phyloP scores from a whole-genome alignment of 2,888 invertebrate species.

The Pseudococcus viburni region DNA sequence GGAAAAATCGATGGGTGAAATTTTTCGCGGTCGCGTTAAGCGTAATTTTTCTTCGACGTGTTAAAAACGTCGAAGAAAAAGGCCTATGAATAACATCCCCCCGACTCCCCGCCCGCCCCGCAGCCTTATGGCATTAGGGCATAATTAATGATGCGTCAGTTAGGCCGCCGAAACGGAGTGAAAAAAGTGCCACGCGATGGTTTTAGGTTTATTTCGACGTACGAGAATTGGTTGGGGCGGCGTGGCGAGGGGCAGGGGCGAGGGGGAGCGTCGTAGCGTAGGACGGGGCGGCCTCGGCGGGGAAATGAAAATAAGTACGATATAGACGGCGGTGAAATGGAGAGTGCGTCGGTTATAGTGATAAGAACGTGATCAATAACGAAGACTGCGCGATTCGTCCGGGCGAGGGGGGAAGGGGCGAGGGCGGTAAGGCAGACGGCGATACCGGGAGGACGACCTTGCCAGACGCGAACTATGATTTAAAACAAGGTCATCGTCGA shows the following conservation, averaged over 20 bases:
- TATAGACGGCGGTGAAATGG: conserved; percentile 57
- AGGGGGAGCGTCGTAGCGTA: not conserved
- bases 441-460: conserved; percentile 64
- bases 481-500: conserved; percentile 62
- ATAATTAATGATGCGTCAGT: conserved; percentile 29
- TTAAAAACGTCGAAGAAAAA: conserved; percentile 33
- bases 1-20: not conserved
- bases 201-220: not conserved
- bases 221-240: conserved; percentile 22
- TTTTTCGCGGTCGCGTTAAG: not conserved
- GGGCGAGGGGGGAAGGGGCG: not conserved
- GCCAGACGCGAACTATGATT: conserved; percentile 66
- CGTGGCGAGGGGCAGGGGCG: not conserved
- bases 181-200: conserved; percentile 41
- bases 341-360: conserved; percentile 62
- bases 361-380: conserved; percentile 66
- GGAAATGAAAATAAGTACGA: conserved; percentile 8
- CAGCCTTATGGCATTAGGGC: not conserved
- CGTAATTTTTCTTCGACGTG: not conserved
- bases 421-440: not conserved
- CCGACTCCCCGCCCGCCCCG: not conserved
- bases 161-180: not conserved
- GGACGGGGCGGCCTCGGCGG: not conserved
- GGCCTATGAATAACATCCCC: not conserved
- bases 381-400: conserved; percentile 57